These are phyloP conservation scores for Steatornis caripensis DNA, from an alignment of 2,113 vertebrate genomes.

Conservation along the genomic window DNA sequence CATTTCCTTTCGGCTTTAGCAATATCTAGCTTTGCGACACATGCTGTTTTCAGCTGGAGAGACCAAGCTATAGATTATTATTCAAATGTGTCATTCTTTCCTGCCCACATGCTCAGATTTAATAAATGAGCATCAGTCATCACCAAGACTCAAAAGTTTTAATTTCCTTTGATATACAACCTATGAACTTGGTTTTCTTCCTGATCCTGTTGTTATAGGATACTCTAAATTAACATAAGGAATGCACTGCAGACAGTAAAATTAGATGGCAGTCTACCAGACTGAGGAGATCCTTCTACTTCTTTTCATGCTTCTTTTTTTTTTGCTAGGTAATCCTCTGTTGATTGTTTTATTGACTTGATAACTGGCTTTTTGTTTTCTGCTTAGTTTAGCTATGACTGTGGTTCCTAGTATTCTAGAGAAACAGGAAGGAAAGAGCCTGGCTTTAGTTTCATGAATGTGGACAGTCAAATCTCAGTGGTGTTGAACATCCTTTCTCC, in stretches of 20 bases:
- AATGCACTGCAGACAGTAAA: not conserved
- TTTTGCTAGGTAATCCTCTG: not conserved
- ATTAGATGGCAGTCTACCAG: not conserved
- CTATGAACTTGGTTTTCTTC: not conserved
- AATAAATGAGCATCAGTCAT: not conserved
- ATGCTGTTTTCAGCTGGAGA: not conserved
- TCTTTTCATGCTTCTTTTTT: not conserved
- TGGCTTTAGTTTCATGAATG: not conserved
- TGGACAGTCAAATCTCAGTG: not conserved
- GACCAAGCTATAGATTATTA: not conserved
- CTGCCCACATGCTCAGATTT: not conserved
- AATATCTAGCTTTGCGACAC: not conserved
- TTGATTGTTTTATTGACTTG: not conserved
- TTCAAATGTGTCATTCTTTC: not conserved
- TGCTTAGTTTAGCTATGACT: not conserved
- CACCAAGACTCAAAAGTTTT: not conserved
- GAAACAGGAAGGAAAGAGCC: not conserved
- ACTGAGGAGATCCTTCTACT: not conserved
- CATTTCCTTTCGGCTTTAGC: constrained; percentile 25
- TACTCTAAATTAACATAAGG: not conserved
- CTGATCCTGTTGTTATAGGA: not conserved
- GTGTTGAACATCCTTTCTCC: not conserved
- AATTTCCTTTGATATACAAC: not conserved
- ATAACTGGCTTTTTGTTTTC: not conserved
- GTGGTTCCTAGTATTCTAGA: not conserved